Conservation (phyloP, 1,140 invertebrate species). For the Triops cancriformis region DNA sequence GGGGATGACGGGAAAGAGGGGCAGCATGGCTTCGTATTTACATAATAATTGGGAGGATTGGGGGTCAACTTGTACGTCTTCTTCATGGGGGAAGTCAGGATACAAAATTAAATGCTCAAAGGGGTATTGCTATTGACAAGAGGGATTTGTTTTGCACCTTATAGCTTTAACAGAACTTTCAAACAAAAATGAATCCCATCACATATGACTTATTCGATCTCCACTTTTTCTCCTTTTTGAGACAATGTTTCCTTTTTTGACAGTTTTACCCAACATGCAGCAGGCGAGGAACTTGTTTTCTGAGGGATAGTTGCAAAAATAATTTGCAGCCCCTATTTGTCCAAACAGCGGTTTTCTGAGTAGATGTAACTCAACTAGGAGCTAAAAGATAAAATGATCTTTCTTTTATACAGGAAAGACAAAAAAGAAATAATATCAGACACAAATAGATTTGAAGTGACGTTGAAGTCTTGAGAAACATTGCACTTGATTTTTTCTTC, state of each 20-base stretch:
- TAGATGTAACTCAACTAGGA: background rate
- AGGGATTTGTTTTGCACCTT: background rate
- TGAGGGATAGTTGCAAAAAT: background rate
- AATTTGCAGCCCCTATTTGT: background rate
- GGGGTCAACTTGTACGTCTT: conserved; percentile 9
- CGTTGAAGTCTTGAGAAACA: background rate
- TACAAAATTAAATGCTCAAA: conserved; percentile 3
- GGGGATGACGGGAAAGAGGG: background rate
- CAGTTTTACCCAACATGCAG: background rate
- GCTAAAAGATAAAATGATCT: background rate
- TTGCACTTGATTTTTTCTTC: conserved; percentile 11
- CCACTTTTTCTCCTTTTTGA: background rate
- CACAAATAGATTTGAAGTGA: background rate
- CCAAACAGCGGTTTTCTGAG: background rate
- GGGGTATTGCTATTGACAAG: background rate
- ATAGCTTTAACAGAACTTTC: background rate
- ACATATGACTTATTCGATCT: conserved; percentile 3
- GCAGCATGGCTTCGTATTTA: conserved; percentile 3
- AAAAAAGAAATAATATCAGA: background rate
- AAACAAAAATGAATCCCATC: background rate
- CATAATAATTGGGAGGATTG: background rate
- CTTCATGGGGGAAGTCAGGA: background rate
- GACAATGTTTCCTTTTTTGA: background rate
- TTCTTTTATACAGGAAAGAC: background rate
- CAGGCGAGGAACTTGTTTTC: background rate